phyloP scores from a whole-genome alignment of 2,888 invertebrate species.

The Gandaritis pyraliata region DNA sequence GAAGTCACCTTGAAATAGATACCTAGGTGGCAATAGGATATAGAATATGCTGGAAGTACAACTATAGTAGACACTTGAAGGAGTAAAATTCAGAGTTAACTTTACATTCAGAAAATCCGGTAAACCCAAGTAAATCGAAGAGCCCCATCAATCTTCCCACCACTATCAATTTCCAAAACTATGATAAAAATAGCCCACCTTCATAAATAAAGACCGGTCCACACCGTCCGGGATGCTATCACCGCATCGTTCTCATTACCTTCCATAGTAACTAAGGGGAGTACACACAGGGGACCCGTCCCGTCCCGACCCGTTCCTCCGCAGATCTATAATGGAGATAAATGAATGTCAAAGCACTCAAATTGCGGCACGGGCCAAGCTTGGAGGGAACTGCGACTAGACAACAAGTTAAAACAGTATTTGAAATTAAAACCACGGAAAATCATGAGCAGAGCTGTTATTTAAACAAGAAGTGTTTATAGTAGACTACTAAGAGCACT shows the following conservation, averaged over 20 bases:
- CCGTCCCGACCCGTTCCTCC: constrained; percentile 53
- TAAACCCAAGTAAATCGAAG: too few species aligned
- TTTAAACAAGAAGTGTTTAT: too few species aligned
- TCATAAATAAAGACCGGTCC: constrained; percentile 39
- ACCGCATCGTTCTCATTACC: constrained; percentile 41
- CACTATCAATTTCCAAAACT: constrained; percentile 6
- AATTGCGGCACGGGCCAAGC: constrained; percentile 55
- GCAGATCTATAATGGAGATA: constrained; percentile 79
- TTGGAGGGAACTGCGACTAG: constrained; percentile 16
- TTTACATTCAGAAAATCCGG: too few species aligned
- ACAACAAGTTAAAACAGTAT: constrained; percentile 8
- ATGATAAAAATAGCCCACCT: constrained; percentile 30
- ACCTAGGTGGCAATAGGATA: too few species aligned
- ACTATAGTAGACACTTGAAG: too few species aligned
- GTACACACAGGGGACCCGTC: constrained; percentile 64
- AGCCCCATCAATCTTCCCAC: background rate
- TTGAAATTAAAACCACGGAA: too few species aligned
- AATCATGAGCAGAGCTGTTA: too few species aligned
- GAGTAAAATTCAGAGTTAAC: too few species aligned
- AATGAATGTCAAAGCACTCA: constrained; percentile 80
- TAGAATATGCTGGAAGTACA: too few species aligned
- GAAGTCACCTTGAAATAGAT: too few species aligned
- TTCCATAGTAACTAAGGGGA: constrained; percentile 45
- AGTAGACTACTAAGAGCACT: too few species aligned
- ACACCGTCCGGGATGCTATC: constrained; percentile 40